A percentile compares a stretch with the other conserved stretches of the same genome.
phyloP scores from a whole-genome alignment of 1,140 invertebrate genomes.

The Lucilia sericata region DNA sequence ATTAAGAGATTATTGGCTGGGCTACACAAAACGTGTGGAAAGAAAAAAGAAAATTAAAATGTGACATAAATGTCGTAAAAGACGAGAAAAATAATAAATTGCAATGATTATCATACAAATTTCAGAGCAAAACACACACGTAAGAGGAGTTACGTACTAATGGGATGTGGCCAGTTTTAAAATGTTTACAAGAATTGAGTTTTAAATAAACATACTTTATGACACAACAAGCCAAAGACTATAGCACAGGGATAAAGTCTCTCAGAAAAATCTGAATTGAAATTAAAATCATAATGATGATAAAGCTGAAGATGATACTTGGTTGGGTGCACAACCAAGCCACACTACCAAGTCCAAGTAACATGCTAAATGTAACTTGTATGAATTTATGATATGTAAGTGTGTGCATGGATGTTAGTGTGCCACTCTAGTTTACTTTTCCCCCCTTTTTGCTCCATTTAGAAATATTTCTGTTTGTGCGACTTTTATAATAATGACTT shows the following conservation, averaged over 20 bases:
- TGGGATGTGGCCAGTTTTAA: background rate
- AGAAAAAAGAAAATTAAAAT: background rate
- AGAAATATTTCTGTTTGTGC: background rate
- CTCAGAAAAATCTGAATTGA: background rate
- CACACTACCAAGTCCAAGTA: too few relatives aligned
- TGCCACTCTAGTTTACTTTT: too few relatives aligned
- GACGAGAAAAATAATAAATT: background rate
- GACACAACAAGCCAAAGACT: background rate
- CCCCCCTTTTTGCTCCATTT: too few relatives aligned
- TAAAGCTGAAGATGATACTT: background rate
- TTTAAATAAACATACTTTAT: conserved; percentile 13
- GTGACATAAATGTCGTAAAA: conserved; percentile 2
- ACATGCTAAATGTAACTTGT: too few relatives aligned
- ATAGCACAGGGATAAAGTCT: background rate
- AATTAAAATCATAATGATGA: background rate
- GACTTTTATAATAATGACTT: conserved; percentile 14
- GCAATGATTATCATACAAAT: conserved; percentile 6
- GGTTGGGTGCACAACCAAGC: background rate
- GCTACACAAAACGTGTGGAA: background rate
- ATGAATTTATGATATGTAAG: too few relatives aligned
- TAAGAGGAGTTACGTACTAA: background rate
- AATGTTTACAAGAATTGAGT: background rate
- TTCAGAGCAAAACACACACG: background rate
- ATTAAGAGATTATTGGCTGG: background rate
- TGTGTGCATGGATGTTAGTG: too few relatives aligned